Evolutionary conservation across 2,888 invertebrate species (phyloP), one percentile per base, ranked within the genome.

Genomic region (Lycophotia porphyrea): DNA sequence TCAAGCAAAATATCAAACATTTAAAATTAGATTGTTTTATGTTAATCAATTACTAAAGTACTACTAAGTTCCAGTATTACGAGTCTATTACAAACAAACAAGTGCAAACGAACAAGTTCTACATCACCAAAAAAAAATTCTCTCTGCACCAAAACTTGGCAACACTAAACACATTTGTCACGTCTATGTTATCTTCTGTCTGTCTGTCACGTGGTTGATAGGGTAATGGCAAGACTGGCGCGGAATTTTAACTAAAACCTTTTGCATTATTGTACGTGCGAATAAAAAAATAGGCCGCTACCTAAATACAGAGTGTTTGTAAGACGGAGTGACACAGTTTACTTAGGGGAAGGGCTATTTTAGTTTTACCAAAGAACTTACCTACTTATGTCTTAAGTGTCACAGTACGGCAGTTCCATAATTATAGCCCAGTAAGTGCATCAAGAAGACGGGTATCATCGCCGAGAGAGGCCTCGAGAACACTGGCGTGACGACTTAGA

Each of bases 171-270:
- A 92, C 91, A 93, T 94, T 93, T 91, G 93, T 94, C 95, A 95
- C 94, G 94, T 93, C 88, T 84, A 85, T 80, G 88, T 93, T 94
- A 95, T 95, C 94, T 92, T 84, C 89, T 88, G 89, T 81, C 90
- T 92, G 92, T 93, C 93, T 92, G 94, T 93, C 93, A 94, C 92
- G 92, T 90, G 91, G 92, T 90, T 93, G 94, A 95, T 94, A 94
- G 92, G 93, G 93, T 95, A 95, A 95, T 93, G 91, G 92, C 81
- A 86, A 82, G 85, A 83, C 87, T 89, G 74, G 87, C 78, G 88
- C 85, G 78, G 95, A 95, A 95, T 95, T 90, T 93, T 92, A 94
- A 95, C 92, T 90, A 87, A 87, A 77, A 88, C 85, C 88, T 87
- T 87, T 82, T 70, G 71, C 74, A 79, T 80, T 81, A 80, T 81